phyloP scores from a whole-genome alignment of 2,797 vertebrate genomes.

The Diglossa cyanea region DNA sequence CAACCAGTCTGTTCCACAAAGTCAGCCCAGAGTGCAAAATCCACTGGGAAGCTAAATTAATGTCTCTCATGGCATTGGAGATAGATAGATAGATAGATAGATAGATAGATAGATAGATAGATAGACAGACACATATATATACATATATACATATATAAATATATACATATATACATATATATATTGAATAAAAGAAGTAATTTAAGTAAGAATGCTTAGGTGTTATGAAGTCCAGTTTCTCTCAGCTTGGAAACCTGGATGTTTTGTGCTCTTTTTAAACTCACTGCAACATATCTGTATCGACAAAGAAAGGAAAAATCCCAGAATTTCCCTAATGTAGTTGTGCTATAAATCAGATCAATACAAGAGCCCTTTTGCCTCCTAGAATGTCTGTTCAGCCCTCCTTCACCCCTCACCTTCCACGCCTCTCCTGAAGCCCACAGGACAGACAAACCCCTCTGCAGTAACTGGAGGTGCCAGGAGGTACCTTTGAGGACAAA shows the following conservation, averaged over 20 bases:
- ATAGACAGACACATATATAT: neutral
- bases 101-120: neutral
- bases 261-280: neutral
- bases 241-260: neutral
- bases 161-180: neutral
- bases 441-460: neutral
- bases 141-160: neutral
- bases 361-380: neutral
- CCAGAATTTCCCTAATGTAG: neutral
- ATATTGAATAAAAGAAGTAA: neutral
- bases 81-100: neutral
- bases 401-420: neutral
- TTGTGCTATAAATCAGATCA: neutral
- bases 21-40: neutral
- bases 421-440: neutral
- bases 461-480: too few relatives aligned
- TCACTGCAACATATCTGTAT: neutral
- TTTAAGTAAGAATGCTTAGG: neutral
- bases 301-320: neutral
- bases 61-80: neutral
- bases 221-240: accelerated
- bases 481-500: neutral
- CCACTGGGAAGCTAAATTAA: neutral
- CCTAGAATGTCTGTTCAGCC: neutral
- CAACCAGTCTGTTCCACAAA: neutral